Evolutionary conservation across 2,888 invertebrate species (phyloP).

Genomic region (Nasonia oneida): DNA sequence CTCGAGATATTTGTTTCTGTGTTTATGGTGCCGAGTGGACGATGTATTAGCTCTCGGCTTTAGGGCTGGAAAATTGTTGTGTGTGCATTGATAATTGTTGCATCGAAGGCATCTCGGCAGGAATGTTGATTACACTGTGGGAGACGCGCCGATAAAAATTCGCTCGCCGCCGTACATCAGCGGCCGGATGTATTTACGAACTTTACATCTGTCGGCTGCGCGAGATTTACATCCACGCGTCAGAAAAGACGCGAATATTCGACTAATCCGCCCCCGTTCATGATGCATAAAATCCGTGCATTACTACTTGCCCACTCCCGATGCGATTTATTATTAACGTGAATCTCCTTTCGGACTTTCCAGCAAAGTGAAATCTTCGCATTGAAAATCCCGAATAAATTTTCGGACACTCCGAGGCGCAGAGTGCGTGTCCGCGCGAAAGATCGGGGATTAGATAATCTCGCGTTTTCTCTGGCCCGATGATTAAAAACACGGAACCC

Average conservation of each 20-base stretch:
- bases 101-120: constrained; percentile 9
- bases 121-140: constrained; percentile 8
- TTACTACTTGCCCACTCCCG: not conserved
- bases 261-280: not conserved
- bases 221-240: not conserved
- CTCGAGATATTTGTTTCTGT: constrained; percentile 50
- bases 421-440: not conserved
- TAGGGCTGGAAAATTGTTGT: constrained; percentile 25
- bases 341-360: not conserved
- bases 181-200: not conserved
- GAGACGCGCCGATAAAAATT: not conserved
- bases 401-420: not conserved
- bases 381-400: constrained; percentile 21
- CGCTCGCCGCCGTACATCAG: not conserved
- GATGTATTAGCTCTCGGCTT: constrained; percentile 25
- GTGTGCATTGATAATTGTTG: constrained; percentile 21
- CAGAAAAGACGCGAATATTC: not conserved
- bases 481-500: not conserved
- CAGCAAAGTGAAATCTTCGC: not conserved
- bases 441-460: not conserved
- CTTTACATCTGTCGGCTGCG: not conserved
- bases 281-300: not conserved
- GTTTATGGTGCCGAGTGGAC: constrained; percentile 31
- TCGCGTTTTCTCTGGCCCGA: not conserved
- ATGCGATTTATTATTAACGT: not conserved